Base-by-base conservation (phyloP, 2,888 invertebrate species). In the Clistopyga incitator region DNA sequence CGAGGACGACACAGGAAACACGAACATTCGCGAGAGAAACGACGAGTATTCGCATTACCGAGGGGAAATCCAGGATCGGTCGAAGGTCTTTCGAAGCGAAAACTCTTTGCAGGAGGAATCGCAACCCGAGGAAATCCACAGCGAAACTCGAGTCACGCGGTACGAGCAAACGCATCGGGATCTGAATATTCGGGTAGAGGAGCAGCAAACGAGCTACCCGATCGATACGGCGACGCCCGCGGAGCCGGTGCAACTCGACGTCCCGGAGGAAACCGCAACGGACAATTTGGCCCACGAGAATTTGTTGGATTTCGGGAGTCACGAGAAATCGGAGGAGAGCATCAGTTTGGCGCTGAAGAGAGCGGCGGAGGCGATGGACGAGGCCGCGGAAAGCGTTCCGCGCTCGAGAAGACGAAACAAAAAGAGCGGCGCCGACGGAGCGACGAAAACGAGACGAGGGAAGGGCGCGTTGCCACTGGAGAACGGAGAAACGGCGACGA, bases 281-380 rank as follows among this genome's bases (percentile, higher is more conserved):
- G 45, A 56, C 13, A 80, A 71, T 23, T 47, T 82, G 65, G 59
- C 78, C 34, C 77, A 81, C 38, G 82, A 78, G 42, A 82, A 88
- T 25, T 82, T 75, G 75, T 84, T 80, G 25, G 84, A 89, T 42
- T 65, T 78, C 20, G 80, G 86, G 64, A 74, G 82, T 70, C 81
- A 82, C 20, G 79, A 86, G 61, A 90, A 88, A 78, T 88, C 91
- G 4, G 91, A 91, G 70, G 92, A 92, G 78, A 89, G 86, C 52
- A 85, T 88, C 29, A 91, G 88, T 78, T 85, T 92, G 20, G 90
- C 92, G 8, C 25, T 90, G 29, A 93, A 93, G 38, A 92, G 91
- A 88, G 86, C 88, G 45, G 56, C 77, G 10, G 56, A 45, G 34
- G 23, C 65, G 52, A 25, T 18, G 18, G 42, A 64, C n/a, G 18